Evolutionary conservation across 2,888 invertebrate genomes (phyloP).

Genomic region (Mythimna ferrago): DNA sequence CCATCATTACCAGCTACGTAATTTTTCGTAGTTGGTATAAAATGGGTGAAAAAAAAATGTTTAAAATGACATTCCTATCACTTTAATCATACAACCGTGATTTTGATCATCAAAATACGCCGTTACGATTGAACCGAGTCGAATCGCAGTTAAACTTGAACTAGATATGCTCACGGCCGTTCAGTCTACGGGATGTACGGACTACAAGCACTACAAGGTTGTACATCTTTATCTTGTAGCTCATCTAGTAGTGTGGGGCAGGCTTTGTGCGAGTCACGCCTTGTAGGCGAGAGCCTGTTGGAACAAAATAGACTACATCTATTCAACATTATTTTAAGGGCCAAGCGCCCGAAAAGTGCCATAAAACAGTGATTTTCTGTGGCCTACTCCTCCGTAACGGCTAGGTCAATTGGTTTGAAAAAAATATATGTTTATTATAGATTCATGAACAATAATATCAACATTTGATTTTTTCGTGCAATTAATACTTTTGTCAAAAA

Average conservation of each 20-base stretch:
- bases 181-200: constrained; percentile 30
- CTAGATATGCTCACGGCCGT: constrained; percentile 43
- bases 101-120: constrained; percentile 9
- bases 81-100: constrained; percentile 3
- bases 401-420: too few species aligned
- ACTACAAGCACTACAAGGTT: constrained; percentile 17
- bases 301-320: background rate
- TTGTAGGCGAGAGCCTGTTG: background rate
- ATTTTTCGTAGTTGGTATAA: background rate
- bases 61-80: background rate
- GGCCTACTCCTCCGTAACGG: too few species aligned
- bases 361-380: too few species aligned
- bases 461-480: too few species aligned
- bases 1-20: too few species aligned
- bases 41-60: background rate
- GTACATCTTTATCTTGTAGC: constrained; percentile 14
- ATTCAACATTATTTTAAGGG: too few species aligned
- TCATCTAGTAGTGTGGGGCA: background rate
- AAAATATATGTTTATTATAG: too few species aligned
- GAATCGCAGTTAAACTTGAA: constrained; percentile 49
- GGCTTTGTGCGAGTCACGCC: constrained; percentile 5
- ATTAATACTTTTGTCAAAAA: too few species aligned
- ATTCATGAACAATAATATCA: too few species aligned
- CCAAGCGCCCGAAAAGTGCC: too few species aligned
- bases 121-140: constrained; percentile 13